Base-by-base conservation (phyloP, 2,113 vertebrate genomes). In the Tyrannus savana region DNA sequence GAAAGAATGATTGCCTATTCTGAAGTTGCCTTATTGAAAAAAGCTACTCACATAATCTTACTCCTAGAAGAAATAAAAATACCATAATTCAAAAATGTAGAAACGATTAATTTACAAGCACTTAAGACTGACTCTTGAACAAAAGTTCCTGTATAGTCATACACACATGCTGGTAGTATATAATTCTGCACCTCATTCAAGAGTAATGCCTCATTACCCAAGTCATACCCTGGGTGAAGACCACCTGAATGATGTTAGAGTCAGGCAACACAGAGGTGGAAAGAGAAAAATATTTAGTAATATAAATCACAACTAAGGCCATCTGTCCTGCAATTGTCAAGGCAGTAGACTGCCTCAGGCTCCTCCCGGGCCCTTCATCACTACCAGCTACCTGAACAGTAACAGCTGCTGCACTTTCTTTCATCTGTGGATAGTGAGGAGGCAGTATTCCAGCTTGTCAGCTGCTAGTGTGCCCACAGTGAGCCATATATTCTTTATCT, bases 391-490 rank as follows among this genome's bases (percentile, higher is more conserved):
- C 96, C 95, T 97, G 96, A 97, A 95, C 75, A 95, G 94, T 95
- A 97, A 96, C 96, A 97, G 96, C 94, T 97, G 96, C 93, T 95
- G 89, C 95, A 94, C 87, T 95, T 96, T 95, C 94, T 97, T 96
- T 96, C 94, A 95, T 97, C 94, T 97, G 44, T 87, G 74, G 56
- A 82, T 89, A 95, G 80, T 64, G 77, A 93, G 84, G 93, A 95
- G 94, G 69, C 93, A 79, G 84, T 95, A 91, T 95, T 96, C 94
- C 87, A 95, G 93, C 89, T 93, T 97, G 89, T 95, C 93, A 95
- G 93, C 94, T 95, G 93, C 81, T 95, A 76, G 81, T 82, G 81
- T 87, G 93, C 81, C 95, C 87, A 84, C 4, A 16, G 71, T 96
- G 95, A 95, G 91, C 91, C 66, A 84, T 96, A 95, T 93, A 96